These are phyloP conservation scores for Willisornis vidua DNA, from an alignment of 2,113 vertebrate species.

Conservation along the genomic window DNA sequence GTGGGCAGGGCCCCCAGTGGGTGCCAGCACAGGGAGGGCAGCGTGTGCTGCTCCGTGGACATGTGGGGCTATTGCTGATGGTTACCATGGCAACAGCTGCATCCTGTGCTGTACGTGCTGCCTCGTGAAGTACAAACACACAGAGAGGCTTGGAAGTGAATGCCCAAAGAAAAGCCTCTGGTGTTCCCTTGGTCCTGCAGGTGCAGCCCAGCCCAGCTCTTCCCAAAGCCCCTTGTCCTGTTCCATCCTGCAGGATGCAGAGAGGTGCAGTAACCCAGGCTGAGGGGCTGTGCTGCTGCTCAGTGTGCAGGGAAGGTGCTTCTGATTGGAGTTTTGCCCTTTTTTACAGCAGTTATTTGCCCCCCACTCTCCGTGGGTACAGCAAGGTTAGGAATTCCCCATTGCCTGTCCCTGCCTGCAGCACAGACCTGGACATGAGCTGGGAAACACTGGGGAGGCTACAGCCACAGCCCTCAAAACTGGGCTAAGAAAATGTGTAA, in stretches of 20 bases:
- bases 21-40: not conserved
- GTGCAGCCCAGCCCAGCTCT: not conserved
- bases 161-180: not conserved
- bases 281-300: not conserved
- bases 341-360: not conserved
- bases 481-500: not conserved
- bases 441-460: not conserved
- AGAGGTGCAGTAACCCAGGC: not conserved
- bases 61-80: not conserved
- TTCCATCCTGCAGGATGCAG: not conserved
- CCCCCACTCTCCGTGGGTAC: not conserved
- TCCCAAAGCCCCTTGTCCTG: not conserved
- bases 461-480: not conserved
- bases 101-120: not conserved
- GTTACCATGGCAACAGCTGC: not conserved
- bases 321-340: not conserved
- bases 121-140: not conserved
- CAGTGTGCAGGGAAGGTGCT: not conserved
- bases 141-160: not conserved
- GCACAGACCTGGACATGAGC: not conserved
- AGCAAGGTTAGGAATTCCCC: not conserved
- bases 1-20: not conserved
- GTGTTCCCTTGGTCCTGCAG: rapidly evolving
- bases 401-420: not conserved
- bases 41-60: not conserved